phyloP scores from a whole-genome alignment of 2,113 vertebrate species.

The Pomatostomus ruficeps region DNA sequence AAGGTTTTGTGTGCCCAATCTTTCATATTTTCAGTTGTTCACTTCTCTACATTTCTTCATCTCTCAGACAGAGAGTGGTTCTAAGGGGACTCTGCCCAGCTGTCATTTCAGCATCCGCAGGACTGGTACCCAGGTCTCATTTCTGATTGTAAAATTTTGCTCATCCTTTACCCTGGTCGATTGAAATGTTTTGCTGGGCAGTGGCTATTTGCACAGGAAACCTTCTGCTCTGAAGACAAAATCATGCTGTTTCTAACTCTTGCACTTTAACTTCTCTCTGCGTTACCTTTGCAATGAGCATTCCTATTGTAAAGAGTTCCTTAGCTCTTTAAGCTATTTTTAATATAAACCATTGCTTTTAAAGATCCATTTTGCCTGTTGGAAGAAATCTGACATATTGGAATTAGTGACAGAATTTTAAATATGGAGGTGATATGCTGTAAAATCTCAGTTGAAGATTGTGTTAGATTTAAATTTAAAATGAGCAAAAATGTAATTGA shows the following conservation, averaged over 20 bases:
- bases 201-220: not conserved
- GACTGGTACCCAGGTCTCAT: not conserved
- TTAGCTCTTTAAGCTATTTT: not conserved
- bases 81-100: rapidly evolving
- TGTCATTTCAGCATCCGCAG: not conserved
- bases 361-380: not conserved
- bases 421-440: not conserved
- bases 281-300: not conserved
- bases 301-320: not conserved
- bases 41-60: not conserved
- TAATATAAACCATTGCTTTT: not conserved
- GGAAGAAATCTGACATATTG: not conserved
- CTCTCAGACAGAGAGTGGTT: not conserved
- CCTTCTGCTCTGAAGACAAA: not conserved
- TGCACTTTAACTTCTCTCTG: not conserved
- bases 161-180: not conserved
- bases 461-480: conserved; percentile 19
- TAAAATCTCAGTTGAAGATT: not conserved
- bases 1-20: not conserved
- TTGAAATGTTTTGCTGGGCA: not conserved
- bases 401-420: not conserved
- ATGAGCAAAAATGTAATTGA: not conserved
- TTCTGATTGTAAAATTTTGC: not conserved
- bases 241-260: not conserved
- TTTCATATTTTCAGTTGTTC: not conserved